Percentiles rank a stretch among this genome's conserved stretches.
These are phyloP conservation scores for Tyto alba DNA, from an alignment of 2,113 vertebrate genomes.

Conservation along the genomic window DNA sequence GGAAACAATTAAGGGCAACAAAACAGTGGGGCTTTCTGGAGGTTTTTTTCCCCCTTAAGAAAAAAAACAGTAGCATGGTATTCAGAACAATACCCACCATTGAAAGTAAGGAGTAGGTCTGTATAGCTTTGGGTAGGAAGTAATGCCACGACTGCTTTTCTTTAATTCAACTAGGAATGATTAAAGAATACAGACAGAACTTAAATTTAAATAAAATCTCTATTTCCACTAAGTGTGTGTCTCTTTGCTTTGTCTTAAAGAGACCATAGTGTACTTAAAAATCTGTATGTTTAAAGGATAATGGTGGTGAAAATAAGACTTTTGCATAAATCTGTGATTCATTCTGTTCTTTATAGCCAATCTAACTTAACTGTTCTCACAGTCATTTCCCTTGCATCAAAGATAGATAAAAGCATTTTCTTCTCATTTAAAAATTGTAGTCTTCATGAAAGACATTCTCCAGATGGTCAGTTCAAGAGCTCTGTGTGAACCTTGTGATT, in stretches of 20 bases:
- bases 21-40: background rate
- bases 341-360: background rate
- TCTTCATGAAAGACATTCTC: slow-evolving; percentile 53
- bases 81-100: background rate
- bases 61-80: background rate
- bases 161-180: background rate
- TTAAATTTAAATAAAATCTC: background rate
- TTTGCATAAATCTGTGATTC: background rate
- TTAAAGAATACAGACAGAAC: background rate
- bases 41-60: fast-evolving
- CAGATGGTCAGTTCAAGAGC: slow-evolving; percentile 71
- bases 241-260: background rate
- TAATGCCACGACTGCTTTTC: background rate
- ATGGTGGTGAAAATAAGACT: background rate
- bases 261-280: background rate
- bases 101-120: background rate
- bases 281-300: background rate
- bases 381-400: background rate
- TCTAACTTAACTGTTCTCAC: background rate
- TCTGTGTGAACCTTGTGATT: slow-evolving; percentile 59
- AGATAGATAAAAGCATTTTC: background rate
- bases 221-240: background rate
- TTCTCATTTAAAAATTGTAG: slow-evolving; percentile 2
- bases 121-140: background rate
- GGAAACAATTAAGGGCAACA: background rate